These are phyloP conservation scores for Beroe ovata DNA, from an alignment of 37 sponge, comb jelly and placozoan species.

Conservation along the genomic window DNA sequence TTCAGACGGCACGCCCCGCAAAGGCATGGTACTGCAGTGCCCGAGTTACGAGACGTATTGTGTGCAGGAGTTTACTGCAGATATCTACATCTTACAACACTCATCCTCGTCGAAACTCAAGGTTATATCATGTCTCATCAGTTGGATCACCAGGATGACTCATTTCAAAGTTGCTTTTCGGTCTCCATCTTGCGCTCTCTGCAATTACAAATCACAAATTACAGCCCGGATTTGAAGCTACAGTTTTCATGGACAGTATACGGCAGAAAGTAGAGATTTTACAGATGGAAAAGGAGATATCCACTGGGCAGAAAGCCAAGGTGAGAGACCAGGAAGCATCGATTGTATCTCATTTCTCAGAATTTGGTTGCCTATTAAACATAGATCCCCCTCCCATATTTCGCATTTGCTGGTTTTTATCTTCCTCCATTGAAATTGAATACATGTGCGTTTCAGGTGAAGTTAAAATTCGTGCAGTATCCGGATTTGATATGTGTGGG, in stretches of 20 bases:
- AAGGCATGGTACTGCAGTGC: slow-evolving; percentile 52
- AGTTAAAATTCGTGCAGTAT: slow-evolving; percentile 49
- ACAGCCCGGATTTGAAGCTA: slow-evolving; percentile 56
- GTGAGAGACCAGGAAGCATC: too few species aligned
- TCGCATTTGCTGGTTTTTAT: too few species aligned
- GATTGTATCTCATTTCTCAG: too few species aligned
- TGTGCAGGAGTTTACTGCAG: slow-evolving; percentile 77
- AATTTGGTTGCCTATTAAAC: background rate
- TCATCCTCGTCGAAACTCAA: slow-evolving; percentile 68
- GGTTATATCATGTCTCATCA: background rate
- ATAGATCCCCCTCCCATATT: too few species aligned
- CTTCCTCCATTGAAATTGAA: too few species aligned
- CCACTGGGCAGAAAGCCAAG: slow-evolving; percentile 60
- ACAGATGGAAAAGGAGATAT: slow-evolving; percentile 43
- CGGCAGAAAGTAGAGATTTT: slow-evolving; percentile 42
- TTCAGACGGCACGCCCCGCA: slow-evolving; percentile 38
- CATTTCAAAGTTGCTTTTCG: too few species aligned
- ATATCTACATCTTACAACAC: slow-evolving; percentile 74
- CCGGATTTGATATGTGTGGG: slow-evolving; percentile 20
- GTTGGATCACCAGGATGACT: too few species aligned
- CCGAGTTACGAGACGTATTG: slow-evolving; percentile 55
- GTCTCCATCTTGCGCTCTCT: too few species aligned
- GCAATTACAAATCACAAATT: too few species aligned
- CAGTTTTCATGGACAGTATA: slow-evolving; percentile 56
- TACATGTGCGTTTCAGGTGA: slow-evolving; percentile 22